Conservation (phyloP, 1,140 invertebrate species). For the Asbolus verrucosus region DNA sequence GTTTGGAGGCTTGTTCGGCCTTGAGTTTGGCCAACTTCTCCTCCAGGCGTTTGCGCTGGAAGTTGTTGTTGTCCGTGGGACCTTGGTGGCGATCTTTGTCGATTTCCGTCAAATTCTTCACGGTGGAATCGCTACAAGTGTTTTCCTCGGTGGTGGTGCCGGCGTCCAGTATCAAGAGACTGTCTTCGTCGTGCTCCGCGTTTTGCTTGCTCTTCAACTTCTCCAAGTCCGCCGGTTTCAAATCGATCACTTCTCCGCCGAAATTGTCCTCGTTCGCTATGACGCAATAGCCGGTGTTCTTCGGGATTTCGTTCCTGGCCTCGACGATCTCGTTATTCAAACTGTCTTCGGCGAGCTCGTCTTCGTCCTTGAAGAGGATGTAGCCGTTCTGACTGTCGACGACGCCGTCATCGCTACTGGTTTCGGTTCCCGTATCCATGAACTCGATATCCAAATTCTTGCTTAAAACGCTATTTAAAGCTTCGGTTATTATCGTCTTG, state of each 20-base stretch:
- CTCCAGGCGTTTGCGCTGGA: conserved; percentile 55
- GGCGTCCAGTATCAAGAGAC: conserved; percentile 68
- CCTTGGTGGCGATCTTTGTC: conserved; percentile 34
- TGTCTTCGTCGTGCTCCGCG: conserved; percentile 71
- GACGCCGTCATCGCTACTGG: conserved; percentile 70
- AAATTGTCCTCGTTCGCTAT: conserved; percentile 53
- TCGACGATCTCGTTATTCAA: conserved; percentile 61
- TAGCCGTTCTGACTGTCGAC: conserved; percentile 75
- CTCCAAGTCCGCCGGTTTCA: conserved; percentile 56
- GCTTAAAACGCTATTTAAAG: conserved; percentile 62
- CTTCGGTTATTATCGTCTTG: conserved; percentile 53
- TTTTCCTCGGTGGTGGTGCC: conserved; percentile 72
- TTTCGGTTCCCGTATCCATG: conserved; percentile 80
- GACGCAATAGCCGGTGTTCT: conserved; percentile 60
- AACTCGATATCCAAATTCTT: conserved; percentile 74
- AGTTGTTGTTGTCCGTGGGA: conserved; percentile 50
- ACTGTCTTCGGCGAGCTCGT: conserved; percentile 73
- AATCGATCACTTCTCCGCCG: conserved; percentile 54
- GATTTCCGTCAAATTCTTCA: conserved; percentile 63
- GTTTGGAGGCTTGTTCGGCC: conserved; percentile 55
- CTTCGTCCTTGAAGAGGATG: conserved; percentile 75
- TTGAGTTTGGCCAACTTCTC: conserved; percentile 60
- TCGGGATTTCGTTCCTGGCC: conserved; percentile 49
- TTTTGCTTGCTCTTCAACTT: conserved; percentile 54
- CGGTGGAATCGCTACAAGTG: conserved; percentile 64